Percentiles rank a stretch among this genome's conserved stretches.
phyloP scores from a whole-genome alignment of 2,113 vertebrate species.

The Uria lomvia region DNA sequence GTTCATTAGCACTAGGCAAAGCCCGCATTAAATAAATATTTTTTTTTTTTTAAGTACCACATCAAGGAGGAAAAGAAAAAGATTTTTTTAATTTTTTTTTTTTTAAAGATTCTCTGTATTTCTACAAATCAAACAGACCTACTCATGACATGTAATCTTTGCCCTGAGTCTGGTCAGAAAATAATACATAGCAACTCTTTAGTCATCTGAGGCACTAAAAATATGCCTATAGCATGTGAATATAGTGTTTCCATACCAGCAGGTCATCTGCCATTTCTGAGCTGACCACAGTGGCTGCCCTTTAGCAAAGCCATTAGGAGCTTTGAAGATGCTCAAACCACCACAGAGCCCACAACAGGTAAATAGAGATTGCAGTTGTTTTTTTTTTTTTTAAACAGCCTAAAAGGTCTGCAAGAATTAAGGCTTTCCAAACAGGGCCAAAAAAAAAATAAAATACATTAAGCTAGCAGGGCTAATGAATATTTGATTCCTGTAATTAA shows the following conservation, averaged over 20 bases:
- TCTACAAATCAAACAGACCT: background rate
- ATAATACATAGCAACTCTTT: background rate
- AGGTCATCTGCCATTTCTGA: background rate
- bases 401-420: background rate
- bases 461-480: background rate
- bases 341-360: background rate
- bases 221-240: fast-evolving
- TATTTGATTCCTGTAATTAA: background rate
- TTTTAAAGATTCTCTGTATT: background rate
- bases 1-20: constrained; percentile 12
- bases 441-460: background rate
- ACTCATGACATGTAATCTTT: background rate
- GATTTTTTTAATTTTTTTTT: background rate
- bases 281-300: background rate
- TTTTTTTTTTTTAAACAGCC: background rate
- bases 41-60: background rate
- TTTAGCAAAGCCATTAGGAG: background rate
- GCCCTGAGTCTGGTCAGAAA: background rate
- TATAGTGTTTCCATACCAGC: background rate
- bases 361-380: background rate
- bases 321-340: background rate
- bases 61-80: background rate
- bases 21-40: background rate
- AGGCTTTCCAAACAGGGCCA: background rate
- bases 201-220: background rate